Percentiles rank a stretch among this genome's conserved stretches.
Evolutionary conservation across 2,797 vertebrate species (phyloP).

Genomic region (Sebastes reedi): DNA sequence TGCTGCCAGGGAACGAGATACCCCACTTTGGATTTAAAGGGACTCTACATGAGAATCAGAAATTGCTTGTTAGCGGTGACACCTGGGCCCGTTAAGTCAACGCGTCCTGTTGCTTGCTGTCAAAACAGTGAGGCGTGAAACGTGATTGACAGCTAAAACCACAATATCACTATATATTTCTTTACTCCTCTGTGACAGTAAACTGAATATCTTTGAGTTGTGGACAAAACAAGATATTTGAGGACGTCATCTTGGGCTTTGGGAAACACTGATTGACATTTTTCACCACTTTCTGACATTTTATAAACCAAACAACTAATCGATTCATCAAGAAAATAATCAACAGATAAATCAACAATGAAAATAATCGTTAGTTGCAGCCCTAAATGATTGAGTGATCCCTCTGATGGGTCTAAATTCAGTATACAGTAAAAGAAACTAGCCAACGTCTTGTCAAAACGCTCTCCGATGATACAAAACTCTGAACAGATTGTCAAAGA

Average conservation of each 20-base stretch:
- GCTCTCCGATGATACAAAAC: conserved; percentile 22
- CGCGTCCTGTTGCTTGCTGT: too few relatives aligned
- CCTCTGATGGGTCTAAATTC: conserved; percentile 57
- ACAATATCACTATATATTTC: too few relatives aligned
- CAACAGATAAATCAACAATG: neutral
- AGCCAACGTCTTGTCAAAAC: conserved; percentile 22
- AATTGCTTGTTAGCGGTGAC: too few relatives aligned
- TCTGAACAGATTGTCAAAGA: conserved; percentile 30
- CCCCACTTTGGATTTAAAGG: neutral
- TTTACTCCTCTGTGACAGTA: too few relatives aligned
- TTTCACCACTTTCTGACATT: neutral
- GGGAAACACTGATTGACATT: neutral
- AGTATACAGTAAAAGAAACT: conserved; percentile 23
- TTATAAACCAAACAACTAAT: neutral
- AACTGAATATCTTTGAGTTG: neutral
- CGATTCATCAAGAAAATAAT: neutral
- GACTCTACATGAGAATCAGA: too few relatives aligned
- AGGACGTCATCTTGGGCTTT: neutral
- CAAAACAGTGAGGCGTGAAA: too few relatives aligned
- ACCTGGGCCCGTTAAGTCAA: too few relatives aligned
- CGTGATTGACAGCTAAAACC: too few relatives aligned
- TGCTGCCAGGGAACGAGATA: neutral
- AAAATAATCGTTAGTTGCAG: neutral
- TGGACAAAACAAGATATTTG: too few relatives aligned
- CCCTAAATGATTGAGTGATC: conserved; percentile 34